Base-by-base conservation (phyloP, 2,797 vertebrate genomes). In the Coregonus ussuriensis region DNA sequence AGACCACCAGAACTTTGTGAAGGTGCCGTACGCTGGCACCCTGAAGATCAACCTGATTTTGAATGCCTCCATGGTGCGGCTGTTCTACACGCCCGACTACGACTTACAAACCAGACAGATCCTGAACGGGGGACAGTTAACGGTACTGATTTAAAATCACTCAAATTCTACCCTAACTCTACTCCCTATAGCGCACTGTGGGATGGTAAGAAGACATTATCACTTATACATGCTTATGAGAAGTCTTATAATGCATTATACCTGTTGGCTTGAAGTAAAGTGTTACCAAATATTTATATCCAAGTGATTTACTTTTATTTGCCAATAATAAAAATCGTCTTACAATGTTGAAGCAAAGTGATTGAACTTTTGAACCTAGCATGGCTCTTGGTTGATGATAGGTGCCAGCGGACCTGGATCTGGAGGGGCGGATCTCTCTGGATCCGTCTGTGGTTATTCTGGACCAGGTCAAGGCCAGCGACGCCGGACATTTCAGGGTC, bases 11-110 rank as follows among this genome's bases (percentile, higher is more conserved):
- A 77, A 75, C 56, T 95, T 94, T 83, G 0, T 68, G 71, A 76
- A 6, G 0, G 29, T 93, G 74, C 78, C 82, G 0, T 74, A 85
- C 0, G 91, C 89, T 1, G 85, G 81, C 47, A 90, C 67, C 18
- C 84, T 95, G 85, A 95, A 95, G 87, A 89, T 95, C 81, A 91
- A 92, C 85, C 90, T 95, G 83, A 86, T 92, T 52, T 66, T 93
- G 71, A 93, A 95, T 89, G 94, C 87, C 76, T 89, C 93, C 59
- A 79, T 85, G 81, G 92, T 92, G 59, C 88, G 75, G 0, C 82
- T 95, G 33, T 80, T 81, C 83, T 94, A 93, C 91, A 91, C 0
- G 13, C 76, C 77, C 0, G 15, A 83, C 5, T 16, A 21, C 1
- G 84, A 88, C 69, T 16, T 53, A 7, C 79, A 25, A 2, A 4